Percentiles rank a stretch among this genome's conserved stretches.
Conservation (phyloP, 37 sponge, comb jelly and placozoan genomes). For the Ephydatia muelleri region DNA sequence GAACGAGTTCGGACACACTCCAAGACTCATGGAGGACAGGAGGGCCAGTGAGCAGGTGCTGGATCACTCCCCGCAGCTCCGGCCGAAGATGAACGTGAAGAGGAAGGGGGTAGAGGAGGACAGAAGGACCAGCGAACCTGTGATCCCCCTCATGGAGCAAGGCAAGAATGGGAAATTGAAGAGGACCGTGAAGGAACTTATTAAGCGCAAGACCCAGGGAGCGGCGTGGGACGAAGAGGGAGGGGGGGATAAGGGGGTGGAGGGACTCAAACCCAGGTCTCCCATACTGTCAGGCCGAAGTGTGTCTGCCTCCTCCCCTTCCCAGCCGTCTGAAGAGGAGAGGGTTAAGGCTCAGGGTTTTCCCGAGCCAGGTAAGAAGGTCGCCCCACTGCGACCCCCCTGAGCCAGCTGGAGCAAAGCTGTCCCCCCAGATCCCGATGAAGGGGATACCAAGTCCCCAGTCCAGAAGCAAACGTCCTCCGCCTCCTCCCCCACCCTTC, state of each 20-base stretch:
- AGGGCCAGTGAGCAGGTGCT: neutral
- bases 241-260: slow-evolving; percentile 7
- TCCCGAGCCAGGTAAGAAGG: slow-evolving; percentile 2
- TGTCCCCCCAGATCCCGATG: neutral
- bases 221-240: neutral
- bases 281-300: neutral
- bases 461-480: slow-evolving; percentile 26
- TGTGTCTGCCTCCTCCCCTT: neutral
- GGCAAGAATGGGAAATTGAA: neutral
- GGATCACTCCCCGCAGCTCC: neutral
- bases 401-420: neutral
- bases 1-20: neutral
- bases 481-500: slow-evolving; percentile 48
- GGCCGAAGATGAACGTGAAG: neutral
- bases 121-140: neutral
- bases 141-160: neutral
- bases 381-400: neutral
- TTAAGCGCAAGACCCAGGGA: neutral
- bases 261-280: slow-evolving; percentile 6
- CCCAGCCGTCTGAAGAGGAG: neutral
- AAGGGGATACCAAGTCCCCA: slow-evolving; percentile 6
- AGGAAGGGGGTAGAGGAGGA: neutral
- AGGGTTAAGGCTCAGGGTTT: neutral
- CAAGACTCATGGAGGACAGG: neutral
- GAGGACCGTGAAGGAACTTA: neutral